Evolutionary conservation across 2,888 invertebrate species (phyloP), one percentile per base, ranked within the genome.

Genomic region (Enchytraeus crypticus): DNA sequence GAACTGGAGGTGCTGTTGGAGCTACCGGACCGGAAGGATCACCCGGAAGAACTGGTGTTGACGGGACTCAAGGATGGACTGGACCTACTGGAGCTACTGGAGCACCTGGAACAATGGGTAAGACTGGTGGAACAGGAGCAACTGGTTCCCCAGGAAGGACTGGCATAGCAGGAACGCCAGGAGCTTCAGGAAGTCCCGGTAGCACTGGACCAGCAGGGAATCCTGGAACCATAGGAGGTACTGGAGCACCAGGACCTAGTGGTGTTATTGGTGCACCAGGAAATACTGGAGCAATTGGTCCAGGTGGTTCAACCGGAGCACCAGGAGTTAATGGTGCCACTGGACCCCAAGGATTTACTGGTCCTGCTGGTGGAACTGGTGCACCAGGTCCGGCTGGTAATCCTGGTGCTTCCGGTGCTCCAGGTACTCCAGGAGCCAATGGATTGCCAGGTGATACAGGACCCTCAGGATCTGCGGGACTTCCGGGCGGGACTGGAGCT

Each of bases 321-420:
- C 54, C 51, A 5, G 65, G 65, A 54, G 61, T 61, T 18, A 18
- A 46, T 46, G 63, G 61, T 53, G 34, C 38, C 5, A 26, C 54
- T n/a, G 53, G 55, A 49, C 30, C 64, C 4, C 34, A 29, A 30
- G 64, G 64, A 43, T 53, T 32, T n/a, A 5, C 47, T 18, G 64
- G 64, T 1, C 33, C 53, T 1, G 21, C 61, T 27, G 67, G 67
- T n/a, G 43, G 49, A 11, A 5, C 59, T 43, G 65, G 65, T 38
- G 8, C 0, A n/a, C 26, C 43, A 21, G 59, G 59, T 59, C 45
- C 30, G 14, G 26, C 53, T 29, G 53, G 59, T 38, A 21, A 29
- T 53, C 23, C 59, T 38, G 59, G 58, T 30, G 23, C 34, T 21
- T 21, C 43, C 43, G 59, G 59, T 29, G 27, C 26, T 5, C 23